Base-by-base conservation (phyloP, 2,113 vertebrate genomes). In the Agapornis roseicollis region DNA sequence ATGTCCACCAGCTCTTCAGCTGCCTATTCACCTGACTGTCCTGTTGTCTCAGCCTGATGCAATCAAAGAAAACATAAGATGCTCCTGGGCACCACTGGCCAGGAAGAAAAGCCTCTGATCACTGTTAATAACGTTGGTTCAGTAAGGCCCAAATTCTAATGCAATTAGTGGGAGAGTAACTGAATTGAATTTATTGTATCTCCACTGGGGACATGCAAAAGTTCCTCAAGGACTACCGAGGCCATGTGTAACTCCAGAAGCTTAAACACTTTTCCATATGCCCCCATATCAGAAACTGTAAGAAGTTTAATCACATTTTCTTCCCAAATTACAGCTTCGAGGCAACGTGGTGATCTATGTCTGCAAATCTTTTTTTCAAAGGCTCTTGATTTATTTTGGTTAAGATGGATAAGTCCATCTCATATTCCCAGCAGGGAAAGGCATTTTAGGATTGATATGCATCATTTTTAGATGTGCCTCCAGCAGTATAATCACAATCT, bases 301-400 rank as follows among this genome's bases (percentile, higher is more conserved):
- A 66, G 44, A 39, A 55, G 17, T 73, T 91, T 31, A 88, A 86
- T 78, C 82, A n/a, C 82, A 47, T 85, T 88, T 85, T 71, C 64
- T 65, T 77, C 68, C 46, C 31, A 52, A 33, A 58, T 33, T 85
- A 33, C 47, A 64, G 33, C 69, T 86, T 42, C 18, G 25, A 77
- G 63, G 63, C 0, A 0, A 76, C 1, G 7, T 16, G 44, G n/a
- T 64, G 88, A 93, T 81, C 74, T 25, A 0, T 11, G 60, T 18
- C 23, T 91, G 71, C 10, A 80, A 53, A 73, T 16, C 7, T 52
- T 31, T 72, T 69, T 46, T 49, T 53, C 35, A 83, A 66, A 86
- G 17, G 60, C 23, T 78, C 53, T 70, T 80, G 85, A 78, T 90
- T 91, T 80, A 50, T 90, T 93, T 66, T 78, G 46, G 70, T 80